Evolutionary conservation across 1,140 invertebrate species (phyloP), one percentile per base, ranked within the genome.

Genomic region (Pseudomyrmex dendroicus): DNA sequence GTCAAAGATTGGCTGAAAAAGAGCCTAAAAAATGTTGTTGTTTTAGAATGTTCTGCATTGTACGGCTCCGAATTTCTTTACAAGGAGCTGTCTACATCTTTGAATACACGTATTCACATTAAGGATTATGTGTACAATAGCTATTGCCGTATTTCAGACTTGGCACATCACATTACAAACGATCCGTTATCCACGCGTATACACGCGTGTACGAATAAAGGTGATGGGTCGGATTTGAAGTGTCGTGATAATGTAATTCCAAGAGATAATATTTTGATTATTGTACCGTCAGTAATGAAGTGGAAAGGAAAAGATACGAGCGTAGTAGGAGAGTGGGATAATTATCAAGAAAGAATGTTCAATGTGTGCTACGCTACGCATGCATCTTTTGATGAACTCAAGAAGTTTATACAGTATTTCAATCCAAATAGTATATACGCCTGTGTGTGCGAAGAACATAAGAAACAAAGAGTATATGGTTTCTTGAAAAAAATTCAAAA

Each of bases 281-380:
- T 96, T 46, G 93, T 94, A 83, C 91, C 95, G 1, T 96, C 96
- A 8, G 95, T 94, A 7, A 84, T 90, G 35, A 92, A 93, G 78
- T 96, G 96, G 96, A 89, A 76, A 9, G 89, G 92, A 50, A 94
- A 92, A 77, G 84, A 91, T 56, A 82, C 82, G 5, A 87, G 63
- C 50, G 91, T 72, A 54, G 89, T 95, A 83, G 91, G 91, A n/a
- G 76, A 89, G 48, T 89, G 85, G 74, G 89, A 93, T 72, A 22
- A 73, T 0, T 12, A 1, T n/a, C 86, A n/a, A 61, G 62, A 91
- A 17, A 92, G 89, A 50, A 90, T 83, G 4, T 90, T 93, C 52
- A 94, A 95, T 82, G 94, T 96, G 5, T 97, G 96, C 89, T 96
- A 96, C 85, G 95, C 96, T 1, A 95, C 94, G 13, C 96, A 97